Conservation (phyloP, 2,113 vertebrate species). For the Carassius gibelio region DNA sequence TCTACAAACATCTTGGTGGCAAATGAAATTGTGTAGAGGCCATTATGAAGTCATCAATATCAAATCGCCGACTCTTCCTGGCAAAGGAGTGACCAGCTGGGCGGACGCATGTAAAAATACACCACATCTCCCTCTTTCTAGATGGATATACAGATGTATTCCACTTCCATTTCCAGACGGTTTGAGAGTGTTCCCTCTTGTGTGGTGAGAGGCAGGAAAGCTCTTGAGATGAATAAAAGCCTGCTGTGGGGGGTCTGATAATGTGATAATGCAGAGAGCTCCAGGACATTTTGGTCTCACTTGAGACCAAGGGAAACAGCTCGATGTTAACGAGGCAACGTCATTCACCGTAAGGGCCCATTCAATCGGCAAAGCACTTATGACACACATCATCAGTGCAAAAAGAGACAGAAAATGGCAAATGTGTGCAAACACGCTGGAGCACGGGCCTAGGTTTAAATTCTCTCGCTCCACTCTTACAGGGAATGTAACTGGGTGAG, state of each 20-base stretch:
- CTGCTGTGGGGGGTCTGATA: conserved; percentile 44
- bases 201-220: conserved; percentile 36
- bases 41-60: conserved; percentile 30
- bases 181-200: conserved; percentile 32
- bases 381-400: background rate
- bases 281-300: conserved; percentile 37
- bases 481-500: conserved; percentile 4
- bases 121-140: background rate
- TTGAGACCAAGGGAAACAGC: conserved; percentile 8
- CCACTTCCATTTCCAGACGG: conserved; percentile 26
- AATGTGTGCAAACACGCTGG: background rate
- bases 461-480: background rate
- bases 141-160: conserved; percentile 13
- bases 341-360: background rate
- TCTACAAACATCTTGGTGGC: background rate
- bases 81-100: conserved; percentile 22
- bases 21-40: conserved; percentile 17
- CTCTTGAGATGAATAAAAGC: conserved; percentile 37
- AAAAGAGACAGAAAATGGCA: background rate
- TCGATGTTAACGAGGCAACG: conserved; percentile 24
- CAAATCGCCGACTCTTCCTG: conserved; percentile 27
- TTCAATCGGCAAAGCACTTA: conserved; percentile 8
- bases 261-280: conserved; percentile 35
- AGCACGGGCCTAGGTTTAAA: background rate
- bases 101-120: conserved; percentile 28